Evolutionary conservation across 2,797 vertebrate species (phyloP), one percentile per base, ranked within the genome.

Genomic region (Paratrypauchen microcephalus): DNA sequence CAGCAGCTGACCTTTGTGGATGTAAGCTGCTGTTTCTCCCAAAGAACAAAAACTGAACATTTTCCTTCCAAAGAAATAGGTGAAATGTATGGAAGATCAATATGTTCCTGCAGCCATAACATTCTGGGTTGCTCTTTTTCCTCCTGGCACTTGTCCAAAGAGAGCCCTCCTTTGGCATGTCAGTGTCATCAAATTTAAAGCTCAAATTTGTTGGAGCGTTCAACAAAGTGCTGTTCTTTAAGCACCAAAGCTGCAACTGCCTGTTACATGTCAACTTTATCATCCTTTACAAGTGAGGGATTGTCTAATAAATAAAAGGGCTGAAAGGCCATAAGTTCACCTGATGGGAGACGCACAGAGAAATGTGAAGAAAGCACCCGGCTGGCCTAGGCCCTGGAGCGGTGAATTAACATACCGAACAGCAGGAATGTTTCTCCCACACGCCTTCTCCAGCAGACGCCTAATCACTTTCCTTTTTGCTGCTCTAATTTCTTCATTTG

Each of bases 371-470:
- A 50, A 66, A 66, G 52, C 19, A 39, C 65, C 82, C 79, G 77
- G 86, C 83, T 85, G 82, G 81, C 79, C 72, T 79, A 74, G 71
- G 83, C 84, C 91, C 87, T 63, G 70, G 76, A 90, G 91, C 92
- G 79, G 83, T 70, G 82, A 90, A 91, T 88, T 89, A 91, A 90
- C 90, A 92, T 89, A 89, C 85, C 88, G 83, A 73, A 83, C 74
- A 73, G 69, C 60, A 89, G 85, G 92, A 92, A 92, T 91, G 87
- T 69, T 80, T 87, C 86, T 88, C 85, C 83, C 85, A 85, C 88
- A 90, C 87, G 79, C 79, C 83, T 85, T 55, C 66, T 71, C 61
- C 72, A 63, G 73, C 73, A 75, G 79, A 81, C 79, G 77, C 68
- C 76, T 73, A 73, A 78, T 84, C 80, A 78, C 71, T 86, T 81